These are phyloP conservation scores for Lomographa bimaculata DNA, from an alignment of 2,888 invertebrate species.

Conservation along the genomic window DNA sequence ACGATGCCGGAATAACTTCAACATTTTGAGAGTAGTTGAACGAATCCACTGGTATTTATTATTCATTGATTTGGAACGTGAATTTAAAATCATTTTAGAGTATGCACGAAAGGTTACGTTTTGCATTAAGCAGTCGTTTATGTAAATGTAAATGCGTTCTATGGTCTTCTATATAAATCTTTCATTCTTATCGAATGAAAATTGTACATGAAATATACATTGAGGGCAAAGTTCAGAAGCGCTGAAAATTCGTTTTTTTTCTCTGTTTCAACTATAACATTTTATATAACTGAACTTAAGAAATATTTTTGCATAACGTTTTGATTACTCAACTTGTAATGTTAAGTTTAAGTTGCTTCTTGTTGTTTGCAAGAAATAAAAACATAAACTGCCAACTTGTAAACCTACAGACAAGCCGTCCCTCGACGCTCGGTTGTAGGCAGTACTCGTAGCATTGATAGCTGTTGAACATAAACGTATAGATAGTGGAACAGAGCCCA, in stretches of 20 bases:
- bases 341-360: no score
- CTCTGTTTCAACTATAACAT: no score
- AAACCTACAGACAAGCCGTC: slow-evolving; percentile 12
- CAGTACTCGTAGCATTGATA: slow-evolving; percentile 42
- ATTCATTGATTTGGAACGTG: slow-evolving; percentile 43
- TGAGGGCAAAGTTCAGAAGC: no score
- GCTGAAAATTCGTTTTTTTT: no score
- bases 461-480: slow-evolving; percentile 53
- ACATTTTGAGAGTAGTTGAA: slow-evolving; percentile 42
- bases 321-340: no score
- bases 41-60: slow-evolving; percentile 40
- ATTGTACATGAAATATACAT: no score
- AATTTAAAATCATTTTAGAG: slow-evolving; percentile 31
- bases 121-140: slow-evolving; percentile 31
- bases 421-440: slow-evolving; percentile 31
- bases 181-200: no score
- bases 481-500: slow-evolving; percentile 48
- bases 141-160: slow-evolving; percentile 29
- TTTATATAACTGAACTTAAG: no score
- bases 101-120: slow-evolving; percentile 27
- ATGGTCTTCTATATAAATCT: no score
- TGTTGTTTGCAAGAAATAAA: neutral
- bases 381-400: neutral
- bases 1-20: slow-evolving; percentile 49
- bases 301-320: no score